Evolutionary conservation across 2,888 invertebrate genomes (phyloP).

Genomic region (Empis stercorea): DNA sequence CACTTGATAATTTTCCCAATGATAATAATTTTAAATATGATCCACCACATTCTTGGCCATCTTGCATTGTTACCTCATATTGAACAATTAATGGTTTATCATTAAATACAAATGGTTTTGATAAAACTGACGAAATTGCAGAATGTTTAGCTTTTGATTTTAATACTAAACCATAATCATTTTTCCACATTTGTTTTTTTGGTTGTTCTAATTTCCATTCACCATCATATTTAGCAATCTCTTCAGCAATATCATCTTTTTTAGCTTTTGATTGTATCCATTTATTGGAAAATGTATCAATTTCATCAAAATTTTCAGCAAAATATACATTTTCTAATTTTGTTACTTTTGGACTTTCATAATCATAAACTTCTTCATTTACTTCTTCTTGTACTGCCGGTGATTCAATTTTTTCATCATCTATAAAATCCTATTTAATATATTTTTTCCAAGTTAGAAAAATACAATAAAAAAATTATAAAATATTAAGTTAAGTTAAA

Average conservation of each 20-base stretch:
- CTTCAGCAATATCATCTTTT: conserved; percentile 77
- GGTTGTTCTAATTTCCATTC: conserved; percentile 65
- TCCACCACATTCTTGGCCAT: conserved; percentile 97
- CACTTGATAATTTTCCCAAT: conserved; percentile 50
- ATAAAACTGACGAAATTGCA: conserved; percentile 71
- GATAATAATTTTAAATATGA: conserved; percentile 91
- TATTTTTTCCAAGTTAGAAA: too few species aligned
- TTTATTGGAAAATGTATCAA: conserved; percentile 52
- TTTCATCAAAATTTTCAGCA: conserved; percentile 78
- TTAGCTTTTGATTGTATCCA: conserved; percentile 88
- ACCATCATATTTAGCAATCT: conserved; percentile 92
- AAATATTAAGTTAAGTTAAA: too few species aligned
- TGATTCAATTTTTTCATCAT: too few species aligned
- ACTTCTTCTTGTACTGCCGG: conserved; percentile 4
- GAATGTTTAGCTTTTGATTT: conserved; percentile 95
- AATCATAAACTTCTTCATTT: conserved; percentile 31
- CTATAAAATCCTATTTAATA: too few species aligned
- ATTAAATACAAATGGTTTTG: conserved; percentile 66
- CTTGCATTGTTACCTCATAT: conserved; percentile 83
- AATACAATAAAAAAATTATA: too few species aligned
- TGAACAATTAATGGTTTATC: conserved; percentile 78
- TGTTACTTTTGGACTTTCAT: conserved; percentile 56
- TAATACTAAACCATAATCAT: conserved; percentile 77
- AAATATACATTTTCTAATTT: conserved; percentile 53
- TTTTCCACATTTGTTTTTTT: conserved; percentile 59